A percentile compares a stretch with the other conserved stretches of the same genome.
Evolutionary conservation across 1,140 invertebrate species (phyloP).

Genomic region (Pogonomyrmex californicus): DNA sequence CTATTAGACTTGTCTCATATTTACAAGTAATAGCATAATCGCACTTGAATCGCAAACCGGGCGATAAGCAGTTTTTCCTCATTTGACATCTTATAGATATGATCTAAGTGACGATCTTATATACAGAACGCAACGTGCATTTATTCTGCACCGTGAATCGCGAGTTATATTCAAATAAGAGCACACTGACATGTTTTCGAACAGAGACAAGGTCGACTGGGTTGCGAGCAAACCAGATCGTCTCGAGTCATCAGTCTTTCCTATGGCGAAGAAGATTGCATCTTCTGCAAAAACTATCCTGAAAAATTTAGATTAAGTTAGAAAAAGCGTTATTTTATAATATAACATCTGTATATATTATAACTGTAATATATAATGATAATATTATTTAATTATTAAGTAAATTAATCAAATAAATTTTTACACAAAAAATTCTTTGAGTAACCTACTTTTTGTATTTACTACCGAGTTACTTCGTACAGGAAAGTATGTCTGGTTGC

Average conservation of each 20-base stretch:
- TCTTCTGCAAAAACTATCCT: background rate
- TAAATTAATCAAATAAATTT: background rate
- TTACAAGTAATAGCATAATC: conserved; percentile 20
- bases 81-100: background rate
- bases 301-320: background rate
- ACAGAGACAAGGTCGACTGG: conserved; percentile 70
- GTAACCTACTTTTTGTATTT: background rate
- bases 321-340: background rate
- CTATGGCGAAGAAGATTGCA: background rate
- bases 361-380: no score
- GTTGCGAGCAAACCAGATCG: conserved; percentile 72
- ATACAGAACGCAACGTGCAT: conserved; percentile 6
- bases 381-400: conserved; percentile 8
- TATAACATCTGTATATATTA: background rate
- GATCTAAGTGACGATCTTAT: background rate
- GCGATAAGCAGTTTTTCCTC: background rate
- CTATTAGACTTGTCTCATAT: conserved; percentile 10
- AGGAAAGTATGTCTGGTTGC: conserved; percentile 4
- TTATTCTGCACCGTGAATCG: background rate
- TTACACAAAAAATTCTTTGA: background rate
- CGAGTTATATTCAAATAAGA: conserved; percentile 14
- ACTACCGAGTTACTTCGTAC: background rate
- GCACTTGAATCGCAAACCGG: background rate
- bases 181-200: conserved; percentile 77
- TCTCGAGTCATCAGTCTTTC: conserved; percentile 17